Conservation (phyloP, 2,888 invertebrate species). For the Amblyteles armatorius region DNA sequence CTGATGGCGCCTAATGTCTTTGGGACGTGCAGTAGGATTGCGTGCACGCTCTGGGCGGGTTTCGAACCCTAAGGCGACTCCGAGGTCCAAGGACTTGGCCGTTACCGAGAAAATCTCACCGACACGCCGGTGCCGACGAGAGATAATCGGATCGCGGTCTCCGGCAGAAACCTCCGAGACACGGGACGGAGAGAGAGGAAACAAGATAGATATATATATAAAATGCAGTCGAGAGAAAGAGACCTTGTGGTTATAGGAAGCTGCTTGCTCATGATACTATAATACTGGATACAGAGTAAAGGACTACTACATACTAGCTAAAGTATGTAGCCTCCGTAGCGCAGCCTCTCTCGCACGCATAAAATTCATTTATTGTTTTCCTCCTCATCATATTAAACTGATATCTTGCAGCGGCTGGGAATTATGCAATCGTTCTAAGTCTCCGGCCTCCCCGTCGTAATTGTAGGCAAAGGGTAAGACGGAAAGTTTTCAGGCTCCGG, state of each 20-base stretch:
- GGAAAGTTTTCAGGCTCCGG: too few species aligned
- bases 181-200: slow-evolving; percentile 40
- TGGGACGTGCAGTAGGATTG: slow-evolving; percentile 81
- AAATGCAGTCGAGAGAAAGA: slow-evolving; percentile 30
- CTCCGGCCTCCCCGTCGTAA: neutral
- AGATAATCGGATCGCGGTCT: slow-evolving; percentile 66
- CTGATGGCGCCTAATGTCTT: slow-evolving; percentile 75
- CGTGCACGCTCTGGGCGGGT: slow-evolving; percentile 83
- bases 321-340: slow-evolving; percentile 29
- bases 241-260: slow-evolving; percentile 58
- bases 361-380: slow-evolving; percentile 65
- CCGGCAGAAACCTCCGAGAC: slow-evolving; percentile 61
- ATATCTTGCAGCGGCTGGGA: slow-evolving; percentile 52
- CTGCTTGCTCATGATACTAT: slow-evolving; percentile 49
- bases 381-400: slow-evolving; percentile 62
- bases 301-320: slow-evolving; percentile 38
- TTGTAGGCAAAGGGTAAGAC: too few species aligned
- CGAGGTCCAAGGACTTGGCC: slow-evolving; percentile 82
- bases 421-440: slow-evolving; percentile 49
- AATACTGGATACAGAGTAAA: slow-evolving; percentile 22
- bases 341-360: slow-evolving; percentile 53
- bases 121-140: slow-evolving; percentile 70
- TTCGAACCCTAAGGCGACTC: slow-evolving; percentile 81
- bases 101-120: slow-evolving; percentile 81
- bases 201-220: slow-evolving; percentile 29